These are phyloP conservation scores for Cirrhinus mrigala DNA, from an alignment of 2,797 vertebrate genomes.

Conservation along the genomic window DNA sequence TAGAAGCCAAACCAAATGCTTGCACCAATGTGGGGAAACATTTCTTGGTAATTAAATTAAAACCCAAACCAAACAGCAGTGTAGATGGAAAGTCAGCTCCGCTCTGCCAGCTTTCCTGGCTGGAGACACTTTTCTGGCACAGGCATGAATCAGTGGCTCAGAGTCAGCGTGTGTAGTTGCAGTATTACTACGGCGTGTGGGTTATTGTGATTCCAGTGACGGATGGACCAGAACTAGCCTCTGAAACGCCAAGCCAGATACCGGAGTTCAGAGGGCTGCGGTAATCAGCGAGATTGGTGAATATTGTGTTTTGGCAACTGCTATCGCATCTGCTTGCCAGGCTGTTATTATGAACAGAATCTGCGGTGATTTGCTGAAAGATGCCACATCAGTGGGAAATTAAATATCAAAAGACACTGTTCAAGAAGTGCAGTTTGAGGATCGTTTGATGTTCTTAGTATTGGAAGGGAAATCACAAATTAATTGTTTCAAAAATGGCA, in stretches of 20 bases:
- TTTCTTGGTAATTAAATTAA: slow-evolving; percentile 62
- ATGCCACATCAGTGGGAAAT: slow-evolving; percentile 5
- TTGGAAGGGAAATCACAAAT: neutral
- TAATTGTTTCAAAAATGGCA: too few species aligned
- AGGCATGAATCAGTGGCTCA: slow-evolving; percentile 59
- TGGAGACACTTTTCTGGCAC: slow-evolving; percentile 65
- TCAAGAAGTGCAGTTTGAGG: neutral
- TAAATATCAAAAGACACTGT: neutral
- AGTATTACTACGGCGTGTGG: slow-evolving; percentile 55
- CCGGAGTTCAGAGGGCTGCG: neutral
- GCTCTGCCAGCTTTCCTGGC: slow-evolving; percentile 49
- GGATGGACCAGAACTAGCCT: slow-evolving; percentile 10
- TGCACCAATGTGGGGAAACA: slow-evolving; percentile 24
- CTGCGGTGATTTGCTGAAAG: slow-evolving; percentile 3
- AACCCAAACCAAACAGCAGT: slow-evolving; percentile 66
- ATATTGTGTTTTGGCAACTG: slow-evolving; percentile 16
- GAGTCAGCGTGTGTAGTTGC: slow-evolving; percentile 62
- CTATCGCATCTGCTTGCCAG: neutral
- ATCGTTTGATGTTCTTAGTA: neutral
- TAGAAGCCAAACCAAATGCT: slow-evolving; percentile 33
- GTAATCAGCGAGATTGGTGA: neutral
- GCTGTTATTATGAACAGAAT: neutral
- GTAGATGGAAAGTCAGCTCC: slow-evolving; percentile 65
- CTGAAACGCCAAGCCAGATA: slow-evolving; percentile 5
- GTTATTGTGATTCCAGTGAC: slow-evolving; percentile 37